These are phyloP conservation scores for Apostichopus japonicus DNA, from an alignment of 35 echinoderm and acorn worm species.

Conservation along the genomic window DNA sequence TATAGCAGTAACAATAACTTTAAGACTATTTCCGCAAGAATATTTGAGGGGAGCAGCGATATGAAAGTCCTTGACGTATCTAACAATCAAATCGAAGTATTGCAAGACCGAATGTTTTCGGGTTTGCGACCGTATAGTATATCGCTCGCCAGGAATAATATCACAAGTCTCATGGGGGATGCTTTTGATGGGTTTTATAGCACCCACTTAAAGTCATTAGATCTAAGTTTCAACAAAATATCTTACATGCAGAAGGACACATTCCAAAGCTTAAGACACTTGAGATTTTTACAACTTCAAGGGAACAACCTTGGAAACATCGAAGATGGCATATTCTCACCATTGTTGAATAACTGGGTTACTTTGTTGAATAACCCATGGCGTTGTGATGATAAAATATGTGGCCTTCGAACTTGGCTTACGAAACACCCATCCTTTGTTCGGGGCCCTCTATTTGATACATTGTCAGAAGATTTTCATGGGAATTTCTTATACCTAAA, in stretches of 20 bases:
- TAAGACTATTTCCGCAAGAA: neutral
- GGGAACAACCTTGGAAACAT: conserved; percentile 3
- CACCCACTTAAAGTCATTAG: conserved; percentile 10
- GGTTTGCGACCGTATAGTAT: conserved; percentile 9
- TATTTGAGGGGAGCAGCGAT: neutral
- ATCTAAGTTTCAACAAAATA: neutral
- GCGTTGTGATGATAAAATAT: neutral
- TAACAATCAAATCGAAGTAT: neutral
- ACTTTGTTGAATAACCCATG: neutral
- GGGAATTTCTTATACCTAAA: neutral
- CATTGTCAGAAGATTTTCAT: neutral
- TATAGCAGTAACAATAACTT: neutral
- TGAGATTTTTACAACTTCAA: conserved; percentile 16
- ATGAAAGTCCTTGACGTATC: neutral
- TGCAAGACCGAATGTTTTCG: conserved; percentile 3
- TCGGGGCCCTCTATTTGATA: conserved; percentile 1
- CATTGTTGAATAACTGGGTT: conserved; percentile 18
- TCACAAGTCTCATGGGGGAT: neutral
- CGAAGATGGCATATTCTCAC: neutral
- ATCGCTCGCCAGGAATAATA: conserved; percentile 9
- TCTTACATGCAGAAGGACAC: neutral
- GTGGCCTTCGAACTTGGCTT: neutral
- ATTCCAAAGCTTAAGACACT: conserved; percentile 8
- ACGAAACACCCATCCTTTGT: neutral
- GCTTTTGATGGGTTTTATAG: neutral